Evolutionary conservation across 2,888 invertebrate species (phyloP), one percentile per base, ranked within the genome.

Genomic region (Cheilosia pagana): DNA sequence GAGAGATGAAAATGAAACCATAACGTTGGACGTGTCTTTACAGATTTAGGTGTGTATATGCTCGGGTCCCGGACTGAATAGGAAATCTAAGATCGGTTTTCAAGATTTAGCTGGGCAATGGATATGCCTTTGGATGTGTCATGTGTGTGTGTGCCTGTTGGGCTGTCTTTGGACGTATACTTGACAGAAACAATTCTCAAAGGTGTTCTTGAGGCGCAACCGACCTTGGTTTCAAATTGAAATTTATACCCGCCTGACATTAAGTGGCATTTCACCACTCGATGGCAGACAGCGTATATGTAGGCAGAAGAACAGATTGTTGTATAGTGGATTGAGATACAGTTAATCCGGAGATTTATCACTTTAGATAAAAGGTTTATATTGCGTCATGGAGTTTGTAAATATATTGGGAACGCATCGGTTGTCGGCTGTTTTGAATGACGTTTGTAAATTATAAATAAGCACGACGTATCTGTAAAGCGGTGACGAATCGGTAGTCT

Each of bases 71-170:
- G 60, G 10, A n/a, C 72, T 68, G 57, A 75, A 81, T 85, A 81
- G 85, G 81, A 85, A 85, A 85, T 81, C 79, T 85, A 85, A 85
- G 81, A 85, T 85, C 79, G 60, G 63, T 71, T 85, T 75, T 45
- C 81, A 85, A 85, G 81, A 81, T 65, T 75, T 55, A 62, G 41
- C 48, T 75, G 59, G 53, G 59, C 55, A 50, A 70, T 62, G 70
- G 16, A 43, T 67, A 45, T 45, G 53, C 7, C 48, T 60, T 63
- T 59, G 16, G 28, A 60, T 16, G 1, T 41, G 41, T 8, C 28
- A 28, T 28, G 28, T 28, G 28, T 28, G 28, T 28, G 28, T 43
- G 45, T 65, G 21, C 16, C 41, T 41, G 31, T 53, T 79, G 52
- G 52, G 67, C 12, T 28, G 8, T 50, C 67, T 28, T 28, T 28